Conservation (phyloP, 2,113 vertebrate species). For the Eulemur macaco region DNA sequence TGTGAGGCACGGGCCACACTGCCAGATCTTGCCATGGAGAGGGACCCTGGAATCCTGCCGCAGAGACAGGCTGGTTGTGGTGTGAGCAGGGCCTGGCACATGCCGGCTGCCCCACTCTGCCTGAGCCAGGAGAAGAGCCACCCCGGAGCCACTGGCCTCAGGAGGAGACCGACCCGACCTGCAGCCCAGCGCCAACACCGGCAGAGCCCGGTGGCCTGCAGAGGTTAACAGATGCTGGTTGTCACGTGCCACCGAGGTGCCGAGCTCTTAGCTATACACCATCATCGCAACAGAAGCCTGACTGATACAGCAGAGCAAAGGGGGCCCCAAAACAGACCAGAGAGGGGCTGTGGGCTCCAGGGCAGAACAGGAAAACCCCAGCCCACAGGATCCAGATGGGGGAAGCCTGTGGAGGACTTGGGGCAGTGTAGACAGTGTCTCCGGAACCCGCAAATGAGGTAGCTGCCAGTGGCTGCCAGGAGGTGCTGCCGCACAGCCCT, state of each 20-base stretch:
- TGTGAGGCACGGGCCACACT: background rate
- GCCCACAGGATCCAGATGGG: background rate
- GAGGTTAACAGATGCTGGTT: accelerated
- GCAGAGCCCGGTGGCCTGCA: background rate
- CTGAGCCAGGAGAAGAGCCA: background rate
- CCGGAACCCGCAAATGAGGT: no score
- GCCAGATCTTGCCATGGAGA: background rate
- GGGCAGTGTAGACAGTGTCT: background rate
- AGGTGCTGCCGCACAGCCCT: background rate
- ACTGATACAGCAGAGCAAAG: background rate
- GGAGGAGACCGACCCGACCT: background rate
- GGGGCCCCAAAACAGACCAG: background rate
- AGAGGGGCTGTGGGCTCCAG: background rate
- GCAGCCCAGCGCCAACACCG: background rate
- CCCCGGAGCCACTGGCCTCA: background rate
- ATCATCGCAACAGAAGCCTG: no score
- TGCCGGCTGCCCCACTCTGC: background rate
- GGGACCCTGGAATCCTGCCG: no score
- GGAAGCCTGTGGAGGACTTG: background rate
- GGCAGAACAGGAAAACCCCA: no score
- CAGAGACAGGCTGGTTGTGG: no score
- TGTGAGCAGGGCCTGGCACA: background rate
- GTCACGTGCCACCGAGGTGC: accelerated
- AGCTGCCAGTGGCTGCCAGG: no score
- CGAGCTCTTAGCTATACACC: accelerated